Evolutionary conservation across 2,113 vertebrate genomes (phyloP).

Genomic region (Merops nubicus): DNA sequence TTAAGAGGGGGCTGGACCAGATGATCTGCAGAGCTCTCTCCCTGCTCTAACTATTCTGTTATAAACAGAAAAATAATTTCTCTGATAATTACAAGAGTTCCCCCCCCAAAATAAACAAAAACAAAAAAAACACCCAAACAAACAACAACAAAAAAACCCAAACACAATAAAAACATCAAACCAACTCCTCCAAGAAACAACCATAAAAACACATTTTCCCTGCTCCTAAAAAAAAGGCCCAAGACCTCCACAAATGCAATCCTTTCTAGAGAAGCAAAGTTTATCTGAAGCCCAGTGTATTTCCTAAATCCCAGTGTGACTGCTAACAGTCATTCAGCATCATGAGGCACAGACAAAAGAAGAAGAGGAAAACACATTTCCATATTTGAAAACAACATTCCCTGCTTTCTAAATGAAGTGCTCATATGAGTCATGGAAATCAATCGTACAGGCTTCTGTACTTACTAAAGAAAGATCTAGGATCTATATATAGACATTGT

Average conservation of each 20-base stretch:
- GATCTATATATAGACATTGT: neutral
- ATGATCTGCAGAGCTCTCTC: neutral
- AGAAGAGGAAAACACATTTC: constrained; percentile 6
- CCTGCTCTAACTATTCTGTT: neutral
- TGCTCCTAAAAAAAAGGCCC: too few relatives aligned
- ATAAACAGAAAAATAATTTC: accelerated
- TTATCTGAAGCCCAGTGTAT: neutral
- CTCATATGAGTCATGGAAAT: neutral
- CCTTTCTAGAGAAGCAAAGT: neutral
- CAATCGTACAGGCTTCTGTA: neutral
- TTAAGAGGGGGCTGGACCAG: neutral
- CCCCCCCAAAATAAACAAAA: neutral
- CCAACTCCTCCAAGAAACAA: too few relatives aligned
- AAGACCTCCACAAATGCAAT: neutral
- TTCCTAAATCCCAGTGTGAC: neutral
- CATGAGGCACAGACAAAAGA: neutral
- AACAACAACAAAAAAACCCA: neutral
- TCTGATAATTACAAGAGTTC: neutral
- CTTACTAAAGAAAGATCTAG: neutral
- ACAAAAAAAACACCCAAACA: neutral
- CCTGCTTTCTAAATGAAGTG: neutral
- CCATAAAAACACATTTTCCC: too few relatives aligned
- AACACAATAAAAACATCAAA: too few relatives aligned
- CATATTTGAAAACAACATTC: neutral
- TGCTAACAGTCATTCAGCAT: neutral